Conservation (phyloP, 92 coral and sea anemone genomes). For the Epizoanthus ramosus region DNA sequence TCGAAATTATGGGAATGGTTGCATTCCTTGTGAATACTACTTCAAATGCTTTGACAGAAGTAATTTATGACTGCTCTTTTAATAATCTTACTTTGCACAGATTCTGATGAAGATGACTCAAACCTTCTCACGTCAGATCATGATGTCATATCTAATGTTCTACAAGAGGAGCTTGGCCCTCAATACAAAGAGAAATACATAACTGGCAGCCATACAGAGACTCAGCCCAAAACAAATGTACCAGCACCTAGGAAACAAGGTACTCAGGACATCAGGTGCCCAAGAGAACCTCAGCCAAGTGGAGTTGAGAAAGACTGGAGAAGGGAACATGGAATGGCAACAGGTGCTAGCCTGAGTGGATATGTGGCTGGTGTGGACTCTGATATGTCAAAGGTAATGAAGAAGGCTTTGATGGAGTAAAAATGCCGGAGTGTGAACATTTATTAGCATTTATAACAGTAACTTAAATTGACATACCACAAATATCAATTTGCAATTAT, state of each 20-base stretch:
- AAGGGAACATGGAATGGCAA: background rate
- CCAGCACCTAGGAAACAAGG: background rate
- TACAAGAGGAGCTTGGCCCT: constrained; percentile 89
- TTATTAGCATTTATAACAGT: background rate
- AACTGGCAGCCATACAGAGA: background rate
- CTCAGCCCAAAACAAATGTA: background rate
- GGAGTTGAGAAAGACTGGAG: constrained; percentile 21
- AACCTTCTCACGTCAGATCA: constrained; percentile 88
- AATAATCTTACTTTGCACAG: constrained; percentile 9
- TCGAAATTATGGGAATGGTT: too few relatives aligned
- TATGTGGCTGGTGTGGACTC: constrained; percentile 31
- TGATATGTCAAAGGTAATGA: constrained; percentile 35
- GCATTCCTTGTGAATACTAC: too few relatives aligned
- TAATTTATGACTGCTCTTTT: background rate
- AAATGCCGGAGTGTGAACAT: background rate
- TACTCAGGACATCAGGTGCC: background rate
- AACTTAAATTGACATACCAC: background rate
- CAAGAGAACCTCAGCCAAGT: constrained; percentile 6
- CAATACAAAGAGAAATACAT: constrained; percentile 44
- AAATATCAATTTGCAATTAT: too few relatives aligned
- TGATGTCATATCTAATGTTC: constrained; percentile 83
- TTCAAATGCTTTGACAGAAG: too few relatives aligned
- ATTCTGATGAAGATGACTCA: constrained; percentile 88
- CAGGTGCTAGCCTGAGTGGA: constrained; percentile 28
- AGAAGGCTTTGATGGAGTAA: background rate